phyloP scores from a whole-genome alignment of 2,888 invertebrate genomes.

The Nasonia oneida region DNA sequence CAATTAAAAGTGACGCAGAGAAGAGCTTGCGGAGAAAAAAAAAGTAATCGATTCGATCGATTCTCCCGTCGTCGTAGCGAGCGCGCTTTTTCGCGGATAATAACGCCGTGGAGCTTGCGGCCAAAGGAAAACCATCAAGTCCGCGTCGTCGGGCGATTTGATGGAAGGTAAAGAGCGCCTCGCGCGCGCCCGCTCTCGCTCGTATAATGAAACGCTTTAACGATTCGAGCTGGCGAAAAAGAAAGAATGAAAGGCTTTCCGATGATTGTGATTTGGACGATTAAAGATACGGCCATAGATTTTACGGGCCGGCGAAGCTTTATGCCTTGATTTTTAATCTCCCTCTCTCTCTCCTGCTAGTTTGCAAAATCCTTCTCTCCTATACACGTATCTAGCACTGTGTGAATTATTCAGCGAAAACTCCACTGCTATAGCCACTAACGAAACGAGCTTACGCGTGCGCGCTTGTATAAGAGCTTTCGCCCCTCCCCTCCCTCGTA shows the following conservation, averaged over 20 bases:
- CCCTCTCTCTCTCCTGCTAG: neutral
- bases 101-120: slow-evolving; percentile 53
- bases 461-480: slow-evolving; percentile 71
- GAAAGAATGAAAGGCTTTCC: slow-evolving; percentile 11
- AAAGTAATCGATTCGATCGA: neutral
- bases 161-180: slow-evolving; percentile 54
- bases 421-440: neutral
- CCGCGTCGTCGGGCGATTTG: slow-evolving; percentile 55
- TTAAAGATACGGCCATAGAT: slow-evolving; percentile 22
- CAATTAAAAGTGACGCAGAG: neutral
- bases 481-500: slow-evolving; percentile 56
- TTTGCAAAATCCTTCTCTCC: neutral
- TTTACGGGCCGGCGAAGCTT: neutral
- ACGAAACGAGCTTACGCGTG: slow-evolving; percentile 71
- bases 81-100: slow-evolving; percentile 61
- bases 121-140: slow-evolving; percentile 62
- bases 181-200: slow-evolving; percentile 11
- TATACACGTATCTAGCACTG: neutral
- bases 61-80: slow-evolving; percentile 6
- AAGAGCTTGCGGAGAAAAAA: neutral
- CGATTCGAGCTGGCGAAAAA: slow-evolving; percentile 24
- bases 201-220: slow-evolving; percentile 49
- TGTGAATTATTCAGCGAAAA: neutral
- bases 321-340: neutral
- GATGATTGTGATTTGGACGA: slow-evolving; percentile 33